Conservation (phyloP, 2,888 invertebrate species). For the Leptinotarsa juncta region DNA sequence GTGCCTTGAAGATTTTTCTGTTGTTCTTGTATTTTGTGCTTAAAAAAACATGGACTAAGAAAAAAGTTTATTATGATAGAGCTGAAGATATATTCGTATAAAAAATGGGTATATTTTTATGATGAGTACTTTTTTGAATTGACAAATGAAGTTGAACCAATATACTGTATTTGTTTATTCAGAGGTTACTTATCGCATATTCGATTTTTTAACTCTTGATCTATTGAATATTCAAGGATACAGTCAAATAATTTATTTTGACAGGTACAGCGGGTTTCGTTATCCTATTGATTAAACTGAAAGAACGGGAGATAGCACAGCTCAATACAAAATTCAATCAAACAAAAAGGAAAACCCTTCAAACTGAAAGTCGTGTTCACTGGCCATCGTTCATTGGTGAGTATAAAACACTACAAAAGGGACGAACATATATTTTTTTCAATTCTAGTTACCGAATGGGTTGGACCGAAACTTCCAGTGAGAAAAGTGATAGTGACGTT, state of each 20-base stretch:
- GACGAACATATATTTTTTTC: slow-evolving; percentile 20
- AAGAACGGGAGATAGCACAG: slow-evolving; percentile 40
- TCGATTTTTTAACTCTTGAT: no score
- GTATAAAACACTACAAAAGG: slow-evolving; percentile 20
- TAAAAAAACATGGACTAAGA: no score
- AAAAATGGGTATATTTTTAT: no score
- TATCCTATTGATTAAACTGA: slow-evolving; percentile 48
- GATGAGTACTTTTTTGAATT: no score
- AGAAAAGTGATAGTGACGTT: slow-evolving; percentile 64
- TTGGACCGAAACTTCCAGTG: slow-evolving; percentile 57
- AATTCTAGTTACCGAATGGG: slow-evolving; percentile 61
- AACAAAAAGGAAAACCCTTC: slow-evolving; percentile 47
- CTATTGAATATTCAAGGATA: no score
- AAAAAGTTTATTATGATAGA: no score
- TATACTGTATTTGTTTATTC: no score
- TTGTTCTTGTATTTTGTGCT: no score
- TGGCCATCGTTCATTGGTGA: slow-evolving; percentile 53
- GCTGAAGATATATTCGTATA: no score
- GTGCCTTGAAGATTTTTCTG: no score
- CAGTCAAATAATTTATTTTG: slow-evolving; percentile 26
- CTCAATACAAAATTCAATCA: slow-evolving; percentile 38
- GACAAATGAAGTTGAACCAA: no score
- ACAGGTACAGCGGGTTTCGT: slow-evolving; percentile 51
- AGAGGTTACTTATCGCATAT: no score
- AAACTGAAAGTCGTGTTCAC: slow-evolving; percentile 44